Conservation (phyloP, 2,888 invertebrate species). For the Cephonodes hylas region DNA sequence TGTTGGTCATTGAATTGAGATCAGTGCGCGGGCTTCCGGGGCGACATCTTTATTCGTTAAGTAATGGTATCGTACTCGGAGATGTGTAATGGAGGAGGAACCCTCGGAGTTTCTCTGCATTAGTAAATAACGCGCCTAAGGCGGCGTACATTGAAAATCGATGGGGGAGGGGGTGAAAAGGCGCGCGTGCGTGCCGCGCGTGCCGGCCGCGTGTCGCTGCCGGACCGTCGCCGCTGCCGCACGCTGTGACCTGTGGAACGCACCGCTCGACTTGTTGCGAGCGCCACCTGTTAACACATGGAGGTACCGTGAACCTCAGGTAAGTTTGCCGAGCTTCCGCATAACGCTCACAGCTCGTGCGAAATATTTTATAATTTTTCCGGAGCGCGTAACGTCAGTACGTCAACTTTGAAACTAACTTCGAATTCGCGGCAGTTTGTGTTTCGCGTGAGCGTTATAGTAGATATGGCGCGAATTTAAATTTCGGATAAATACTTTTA, state of each 20-base stretch:
- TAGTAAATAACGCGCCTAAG: conserved; percentile 69
- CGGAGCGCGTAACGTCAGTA: neutral
- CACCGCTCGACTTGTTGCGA: conserved; percentile 69
- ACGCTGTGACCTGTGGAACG: conserved; percentile 57
- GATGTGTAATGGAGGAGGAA: conserved; percentile 61
- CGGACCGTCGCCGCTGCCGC: conserved; percentile 59
- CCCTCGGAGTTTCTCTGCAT: conserved; percentile 62
- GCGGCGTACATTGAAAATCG: conserved; percentile 69
- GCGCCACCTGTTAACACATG: conserved; percentile 75
- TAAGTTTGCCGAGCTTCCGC: conserved; percentile 37
- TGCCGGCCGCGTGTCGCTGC: conserved; percentile 55
- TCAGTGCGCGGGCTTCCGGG: conserved; percentile 1
- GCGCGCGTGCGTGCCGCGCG: conserved; percentile 63
- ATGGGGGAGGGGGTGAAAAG: conserved; percentile 53
- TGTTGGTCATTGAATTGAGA: conserved; percentile 13
- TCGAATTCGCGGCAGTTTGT: neutral
- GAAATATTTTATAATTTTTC: conserved; percentile 2
- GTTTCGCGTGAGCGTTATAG: neutral
- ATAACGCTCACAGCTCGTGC: neutral
- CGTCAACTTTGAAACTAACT: conserved; percentile 1
- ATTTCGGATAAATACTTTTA: neutral
- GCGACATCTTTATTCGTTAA: conserved; percentile 15
- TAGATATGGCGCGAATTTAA: neutral
- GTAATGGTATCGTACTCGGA: conserved; percentile 39
- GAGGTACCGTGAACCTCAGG: conserved; percentile 66